Base-by-base conservation (phyloP, 2,888 invertebrate genomes). In the Parapristionchus giblindavisi region DNA sequence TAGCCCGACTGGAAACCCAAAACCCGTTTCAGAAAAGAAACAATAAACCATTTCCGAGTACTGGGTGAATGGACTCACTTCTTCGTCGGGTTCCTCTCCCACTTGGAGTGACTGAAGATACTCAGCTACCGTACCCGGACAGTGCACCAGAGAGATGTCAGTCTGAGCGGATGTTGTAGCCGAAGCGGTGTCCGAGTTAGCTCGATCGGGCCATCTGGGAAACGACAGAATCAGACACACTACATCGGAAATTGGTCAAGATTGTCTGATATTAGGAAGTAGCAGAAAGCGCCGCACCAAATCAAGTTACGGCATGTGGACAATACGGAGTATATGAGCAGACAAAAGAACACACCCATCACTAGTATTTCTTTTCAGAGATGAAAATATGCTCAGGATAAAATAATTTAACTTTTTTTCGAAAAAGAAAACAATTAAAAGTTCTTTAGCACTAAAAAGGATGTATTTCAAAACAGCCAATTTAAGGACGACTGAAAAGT, bases 21-120 rank as follows among this genome's bases (percentile, higher is more conserved):
- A 14, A 14, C 11, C 48, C 43, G 63, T 70, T 32, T 52, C 34
- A 52, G 21, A 68, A 72, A 74, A 21, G 43, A n/a, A 48, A 65
- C 29, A 34, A 52, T 8, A 40, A 40, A 77, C 65, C 72, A 75
- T 68, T 51, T 51, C 58, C 72, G 27, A 8, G 73, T 58, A 77
- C 71, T 66, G 60, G 56, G 76, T 34, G 11, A 34, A 58, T 71
- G 76, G 74, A 48, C 34, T 32, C 34, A 63, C 63, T 24, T 63
- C 63, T 63, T 63, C 14, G 24, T 63, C 63, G 29, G 27, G 36
- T 29, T 61, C 32, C 21, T 48, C 48, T 11, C 48, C 63, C 51
- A 73, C 29, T 38, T 48, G 61, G 24, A 73, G 73, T 38, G 29
- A 27, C 38, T 73, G 48, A 34, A 73, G 27, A 29, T 73, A 73